phyloP scores from a whole-genome alignment of 2,113 vertebrate species.

The Falco punctatus region DNA sequence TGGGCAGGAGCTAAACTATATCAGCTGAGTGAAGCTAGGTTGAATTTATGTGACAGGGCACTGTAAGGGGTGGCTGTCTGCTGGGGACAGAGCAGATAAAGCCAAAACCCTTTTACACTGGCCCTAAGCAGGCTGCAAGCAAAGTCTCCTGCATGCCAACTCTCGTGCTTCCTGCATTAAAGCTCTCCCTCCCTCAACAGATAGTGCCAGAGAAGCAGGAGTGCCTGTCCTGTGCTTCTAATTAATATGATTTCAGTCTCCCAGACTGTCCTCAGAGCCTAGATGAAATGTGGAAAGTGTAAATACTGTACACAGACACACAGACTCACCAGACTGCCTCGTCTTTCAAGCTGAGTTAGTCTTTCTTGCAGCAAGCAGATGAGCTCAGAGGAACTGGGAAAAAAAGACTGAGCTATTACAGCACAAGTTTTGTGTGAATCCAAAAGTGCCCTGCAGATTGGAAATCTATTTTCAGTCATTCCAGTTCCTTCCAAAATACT shows the following conservation, averaged over 20 bases:
- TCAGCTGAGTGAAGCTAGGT: not conserved
- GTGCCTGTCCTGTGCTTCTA: conserved; percentile 17
- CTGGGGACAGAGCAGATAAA: not conserved
- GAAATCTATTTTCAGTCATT: conserved; percentile 62
- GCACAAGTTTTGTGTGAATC: conserved; percentile 45
- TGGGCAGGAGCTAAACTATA: not conserved
- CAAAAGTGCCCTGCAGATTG: conserved; percentile 56
- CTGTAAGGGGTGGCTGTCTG: not conserved
- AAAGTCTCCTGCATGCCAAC: not conserved
- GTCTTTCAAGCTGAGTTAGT: conserved; percentile 40
- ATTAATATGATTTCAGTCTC: conserved; percentile 46
- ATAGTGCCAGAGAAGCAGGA: conserved; percentile 13
- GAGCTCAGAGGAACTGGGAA: conserved; percentile 3
- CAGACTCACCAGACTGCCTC: conserved; percentile 13
- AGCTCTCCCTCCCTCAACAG: not conserved
- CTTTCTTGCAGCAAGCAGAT: conserved; percentile 51
- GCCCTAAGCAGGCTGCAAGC: not conserved
- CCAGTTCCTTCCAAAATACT: conserved; percentile 57
- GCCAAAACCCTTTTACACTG: not conserved
- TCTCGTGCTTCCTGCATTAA: not conserved
- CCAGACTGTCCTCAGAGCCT: conserved; percentile 16
- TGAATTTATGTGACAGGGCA: not conserved
- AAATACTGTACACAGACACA: conserved; percentile 50
- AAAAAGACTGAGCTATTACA: conserved; percentile 33
- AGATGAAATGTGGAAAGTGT: conserved; percentile 49